Percentiles rank a stretch among this genome's conserved stretches.
phyloP scores from a whole-genome alignment of 2,797 vertebrate genomes.

The Choloepus didactylus region DNA sequence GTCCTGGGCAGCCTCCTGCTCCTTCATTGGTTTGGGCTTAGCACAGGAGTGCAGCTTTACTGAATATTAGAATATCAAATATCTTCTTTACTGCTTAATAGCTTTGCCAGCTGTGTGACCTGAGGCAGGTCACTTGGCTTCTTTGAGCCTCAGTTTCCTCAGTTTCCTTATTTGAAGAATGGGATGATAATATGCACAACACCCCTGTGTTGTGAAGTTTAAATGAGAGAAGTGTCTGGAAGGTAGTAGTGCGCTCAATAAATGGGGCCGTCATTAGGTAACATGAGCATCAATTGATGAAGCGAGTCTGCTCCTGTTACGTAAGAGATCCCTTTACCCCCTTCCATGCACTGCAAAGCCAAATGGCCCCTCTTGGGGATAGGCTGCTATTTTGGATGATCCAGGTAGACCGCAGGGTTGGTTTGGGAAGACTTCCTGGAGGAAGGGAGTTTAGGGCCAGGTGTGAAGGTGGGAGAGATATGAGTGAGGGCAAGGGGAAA shows the following conservation, averaged over 20 bases:
- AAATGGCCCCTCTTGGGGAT: not conserved
- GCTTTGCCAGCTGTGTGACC: slow-evolving; percentile 20
- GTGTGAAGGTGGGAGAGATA: not conserved
- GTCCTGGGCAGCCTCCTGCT: not conserved
- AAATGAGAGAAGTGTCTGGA: not conserved
- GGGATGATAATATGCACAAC: not conserved
- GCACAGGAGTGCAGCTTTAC: not conserved
- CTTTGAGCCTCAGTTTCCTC: slow-evolving; percentile 5
- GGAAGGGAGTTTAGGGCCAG: slow-evolving; percentile 22
- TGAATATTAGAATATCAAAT: not conserved
- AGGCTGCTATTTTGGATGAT: not conserved
- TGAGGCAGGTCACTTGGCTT: not conserved
- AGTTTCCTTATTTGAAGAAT: slow-evolving; percentile 29
- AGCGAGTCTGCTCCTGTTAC: not conserved
- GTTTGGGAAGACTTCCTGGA: slow-evolving; percentile 54
- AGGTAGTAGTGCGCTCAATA: slow-evolving; percentile 5
- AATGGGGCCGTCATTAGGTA: not conserved
- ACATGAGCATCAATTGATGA: not conserved
- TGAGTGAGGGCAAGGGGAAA: not conserved
- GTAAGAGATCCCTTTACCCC: not conserved
- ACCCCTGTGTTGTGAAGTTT: not conserved
- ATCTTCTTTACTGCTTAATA: not conserved
- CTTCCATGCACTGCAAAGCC: not conserved
- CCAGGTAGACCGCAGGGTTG: not conserved
- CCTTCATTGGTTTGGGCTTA: not conserved